phyloP scores from a whole-genome alignment of 1,140 invertebrate species.

The Campoletis sonorensis region DNA sequence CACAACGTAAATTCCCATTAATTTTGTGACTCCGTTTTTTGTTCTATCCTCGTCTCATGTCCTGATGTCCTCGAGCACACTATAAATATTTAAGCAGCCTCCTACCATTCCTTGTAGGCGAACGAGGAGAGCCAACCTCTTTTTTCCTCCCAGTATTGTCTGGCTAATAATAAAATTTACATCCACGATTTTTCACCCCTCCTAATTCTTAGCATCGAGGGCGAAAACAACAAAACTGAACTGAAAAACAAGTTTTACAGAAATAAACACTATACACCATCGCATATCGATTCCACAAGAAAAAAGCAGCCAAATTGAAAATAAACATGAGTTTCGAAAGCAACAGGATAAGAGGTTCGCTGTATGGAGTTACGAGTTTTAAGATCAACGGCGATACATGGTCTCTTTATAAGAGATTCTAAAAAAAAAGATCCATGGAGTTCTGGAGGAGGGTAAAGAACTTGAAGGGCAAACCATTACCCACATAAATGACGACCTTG shows the following conservation, averaged over 20 bases:
- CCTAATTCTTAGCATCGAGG: background rate
- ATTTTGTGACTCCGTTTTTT: constrained; percentile 56
- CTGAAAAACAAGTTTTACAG: background rate
- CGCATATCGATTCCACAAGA: background rate
- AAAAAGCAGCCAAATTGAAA: background rate
- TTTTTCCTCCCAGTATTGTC: constrained; percentile 43
- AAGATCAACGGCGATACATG: background rate
- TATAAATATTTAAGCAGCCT: constrained; percentile 66
- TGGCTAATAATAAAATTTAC: constrained; percentile 58
- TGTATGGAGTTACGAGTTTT: background rate
- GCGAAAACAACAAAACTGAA: background rate
- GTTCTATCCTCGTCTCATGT: background rate
- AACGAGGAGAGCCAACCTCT: constrained; percentile 46
- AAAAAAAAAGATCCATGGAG: background rate
- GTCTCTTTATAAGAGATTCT: background rate
- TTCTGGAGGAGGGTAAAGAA: background rate
- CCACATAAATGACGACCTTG: background rate
- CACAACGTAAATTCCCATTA: constrained; percentile 64
- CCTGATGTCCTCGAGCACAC: constrained; percentile 48
- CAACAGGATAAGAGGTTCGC: background rate
- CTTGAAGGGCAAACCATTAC: background rate
- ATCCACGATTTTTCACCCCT: background rate
- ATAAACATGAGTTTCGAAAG: background rate
- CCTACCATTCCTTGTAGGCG: constrained; percentile 61
- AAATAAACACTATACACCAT: background rate